Conservation (phyloP, 2,113 vertebrate genomes). For the Laticauda colubrina region DNA sequence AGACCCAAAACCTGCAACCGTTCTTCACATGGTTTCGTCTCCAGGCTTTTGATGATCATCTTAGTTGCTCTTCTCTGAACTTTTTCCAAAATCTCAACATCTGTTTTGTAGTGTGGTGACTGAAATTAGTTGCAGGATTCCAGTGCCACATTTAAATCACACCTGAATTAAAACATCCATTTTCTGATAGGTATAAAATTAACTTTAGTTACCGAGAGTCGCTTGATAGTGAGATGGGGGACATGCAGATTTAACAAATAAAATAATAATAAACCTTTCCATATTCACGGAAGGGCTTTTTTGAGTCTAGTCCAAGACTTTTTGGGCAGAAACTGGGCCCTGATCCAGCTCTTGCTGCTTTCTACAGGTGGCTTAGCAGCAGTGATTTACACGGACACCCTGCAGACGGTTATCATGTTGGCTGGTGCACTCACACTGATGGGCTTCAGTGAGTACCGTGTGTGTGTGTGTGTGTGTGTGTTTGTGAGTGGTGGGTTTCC, state of each 20-base stretch:
- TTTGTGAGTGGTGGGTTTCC: too few species aligned
- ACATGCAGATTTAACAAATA: background rate
- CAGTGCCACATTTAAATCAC: background rate
- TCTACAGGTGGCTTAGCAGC: slow-evolving; percentile 89
- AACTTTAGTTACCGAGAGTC: background rate
- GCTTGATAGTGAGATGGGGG: background rate
- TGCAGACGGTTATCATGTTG: slow-evolving; percentile 92
- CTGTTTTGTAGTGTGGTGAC: too few species aligned
- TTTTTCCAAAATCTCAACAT: too few species aligned
- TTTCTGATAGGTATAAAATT: background rate
- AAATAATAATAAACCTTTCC: background rate
- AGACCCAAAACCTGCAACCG: too few species aligned
- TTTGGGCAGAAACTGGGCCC: accelerated
- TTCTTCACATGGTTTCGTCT: too few species aligned
- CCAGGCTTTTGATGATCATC: too few species aligned
- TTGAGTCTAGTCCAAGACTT: background rate
- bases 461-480: too few species aligned
- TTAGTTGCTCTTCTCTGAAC: too few species aligned
- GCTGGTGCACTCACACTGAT: slow-evolving; percentile 84
- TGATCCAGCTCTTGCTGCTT: background rate
- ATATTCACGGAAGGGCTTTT: background rate
- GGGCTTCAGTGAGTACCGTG: slow-evolving; percentile 80
- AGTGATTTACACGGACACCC: slow-evolving; percentile 94
- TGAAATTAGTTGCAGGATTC: too few species aligned
- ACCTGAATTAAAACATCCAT: background rate